phyloP scores from a whole-genome alignment of 1,140 invertebrate species.

The Sitodiplosis mosellana region DNA sequence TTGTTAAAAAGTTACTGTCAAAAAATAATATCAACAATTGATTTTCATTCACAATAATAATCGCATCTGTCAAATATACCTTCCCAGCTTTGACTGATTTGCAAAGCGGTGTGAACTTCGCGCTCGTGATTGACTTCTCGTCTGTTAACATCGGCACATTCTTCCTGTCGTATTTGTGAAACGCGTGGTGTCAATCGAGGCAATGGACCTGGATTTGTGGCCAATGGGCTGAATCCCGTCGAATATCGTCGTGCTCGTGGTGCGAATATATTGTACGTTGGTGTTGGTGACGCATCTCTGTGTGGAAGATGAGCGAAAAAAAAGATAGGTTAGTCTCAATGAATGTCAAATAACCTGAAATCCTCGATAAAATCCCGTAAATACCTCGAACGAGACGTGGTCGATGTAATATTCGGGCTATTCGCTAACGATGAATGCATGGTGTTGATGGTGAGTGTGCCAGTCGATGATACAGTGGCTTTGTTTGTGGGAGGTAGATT shows the following conservation, averaged over 20 bases:
- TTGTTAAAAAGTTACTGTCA: no score
- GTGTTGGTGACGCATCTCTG: conserved; percentile 19
- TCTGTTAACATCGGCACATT: conserved; percentile 63
- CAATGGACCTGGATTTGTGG: conserved; percentile 30
- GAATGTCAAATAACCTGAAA: no score
- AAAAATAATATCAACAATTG: no score
- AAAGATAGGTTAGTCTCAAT: background rate
- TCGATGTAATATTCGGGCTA: conserved; percentile 16
- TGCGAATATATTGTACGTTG: conserved; percentile 38
- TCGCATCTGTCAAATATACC: no score
- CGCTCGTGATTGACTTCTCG: conserved; percentile 77
- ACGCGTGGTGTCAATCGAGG: conserved; percentile 56
- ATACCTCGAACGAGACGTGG: conserved; percentile 25
- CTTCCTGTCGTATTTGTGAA: conserved; percentile 70
- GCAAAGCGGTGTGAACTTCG: conserved; percentile 70
- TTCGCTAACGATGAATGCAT: conserved; percentile 25
- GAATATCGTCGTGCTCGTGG: conserved; percentile 58
- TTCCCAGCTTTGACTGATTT: conserved; percentile 80
- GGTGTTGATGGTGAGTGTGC: conserved; percentile 19
- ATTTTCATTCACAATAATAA: no score
- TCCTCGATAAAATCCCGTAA: conserved; percentile 12
- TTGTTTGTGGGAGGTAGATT: conserved; percentile 33
- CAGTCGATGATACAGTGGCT: conserved; percentile 20
- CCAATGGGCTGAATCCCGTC: conserved; percentile 54
- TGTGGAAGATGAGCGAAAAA: background rate